Evolutionary conservation across 2,888 invertebrate species (phyloP).

Genomic region (Parnassius glacialis): DNA sequence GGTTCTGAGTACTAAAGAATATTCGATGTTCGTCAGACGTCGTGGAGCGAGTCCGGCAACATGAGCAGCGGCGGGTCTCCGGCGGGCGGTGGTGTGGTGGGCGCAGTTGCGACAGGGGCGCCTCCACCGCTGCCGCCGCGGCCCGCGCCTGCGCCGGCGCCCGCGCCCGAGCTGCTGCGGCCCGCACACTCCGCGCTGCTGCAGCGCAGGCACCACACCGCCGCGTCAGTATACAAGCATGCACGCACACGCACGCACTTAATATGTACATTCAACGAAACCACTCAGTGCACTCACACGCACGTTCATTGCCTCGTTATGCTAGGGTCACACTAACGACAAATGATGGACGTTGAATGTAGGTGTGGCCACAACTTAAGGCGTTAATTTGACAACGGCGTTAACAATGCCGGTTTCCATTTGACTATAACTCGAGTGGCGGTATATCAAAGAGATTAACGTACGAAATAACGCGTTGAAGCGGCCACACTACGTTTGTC

Average conservation of each 20-base stretch:
- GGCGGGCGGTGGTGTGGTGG: slow-evolving; percentile 27
- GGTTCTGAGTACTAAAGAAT: neutral
- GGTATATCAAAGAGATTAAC: too few relatives aligned
- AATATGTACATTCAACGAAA: too few relatives aligned
- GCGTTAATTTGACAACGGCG: too few relatives aligned
- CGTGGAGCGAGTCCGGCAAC: slow-evolving; percentile 29
- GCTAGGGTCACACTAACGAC: too few relatives aligned
- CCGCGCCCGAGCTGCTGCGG: slow-evolving; percentile 69
- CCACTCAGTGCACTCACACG: too few relatives aligned
- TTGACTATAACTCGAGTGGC: too few relatives aligned
- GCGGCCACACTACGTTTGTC: too few relatives aligned
- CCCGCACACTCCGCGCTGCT: slow-evolving; percentile 75
- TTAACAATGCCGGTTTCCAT: too few relatives aligned
- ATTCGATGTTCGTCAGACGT: slow-evolving; percentile 19
- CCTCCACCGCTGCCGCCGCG: slow-evolving; percentile 66
- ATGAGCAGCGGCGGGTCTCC: slow-evolving; percentile 28
- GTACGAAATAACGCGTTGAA: too few relatives aligned
- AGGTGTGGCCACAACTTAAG: too few relatives aligned
- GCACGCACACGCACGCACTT: neutral
- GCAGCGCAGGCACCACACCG: slow-evolving; percentile 60
- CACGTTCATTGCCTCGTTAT: too few relatives aligned
- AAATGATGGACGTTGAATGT: too few relatives aligned
- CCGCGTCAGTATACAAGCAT: slow-evolving; percentile 30
- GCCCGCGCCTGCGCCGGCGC: slow-evolving; percentile 64
- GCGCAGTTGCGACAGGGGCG: slow-evolving; percentile 32